A percentile compares a stretch with the other conserved stretches of the same genome.
phyloP scores from a whole-genome alignment of 2,113 vertebrate species.

The Telmatochromis sp. region DNA sequence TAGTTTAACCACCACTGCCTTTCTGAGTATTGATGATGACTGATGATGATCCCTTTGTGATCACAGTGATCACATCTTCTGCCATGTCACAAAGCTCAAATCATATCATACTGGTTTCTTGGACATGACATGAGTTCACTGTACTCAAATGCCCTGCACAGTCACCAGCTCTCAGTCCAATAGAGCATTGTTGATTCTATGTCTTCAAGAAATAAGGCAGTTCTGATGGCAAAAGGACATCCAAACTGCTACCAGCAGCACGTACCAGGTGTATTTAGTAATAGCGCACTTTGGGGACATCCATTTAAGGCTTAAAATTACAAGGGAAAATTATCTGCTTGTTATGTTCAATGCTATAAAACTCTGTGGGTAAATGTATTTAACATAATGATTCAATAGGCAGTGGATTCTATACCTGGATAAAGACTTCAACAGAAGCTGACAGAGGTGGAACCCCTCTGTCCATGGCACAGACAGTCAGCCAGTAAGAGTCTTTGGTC shows the following conservation, averaged over 20 bases:
- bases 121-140: background rate
- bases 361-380: background rate
- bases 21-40: background rate
- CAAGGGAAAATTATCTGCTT: background rate
- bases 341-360: background rate
- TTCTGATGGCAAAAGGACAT: rapidly evolving
- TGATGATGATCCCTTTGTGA: background rate
- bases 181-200: background rate
- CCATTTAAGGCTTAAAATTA: background rate
- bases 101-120: background rate
- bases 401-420: conserved; percentile 66
- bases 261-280: background rate
- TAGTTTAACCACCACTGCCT: background rate
- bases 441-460: conserved; percentile 83
- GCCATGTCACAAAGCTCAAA: background rate
- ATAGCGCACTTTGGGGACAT: background rate
- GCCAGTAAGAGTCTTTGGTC: conserved; percentile 87
- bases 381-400: background rate
- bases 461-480: conserved; percentile 87
- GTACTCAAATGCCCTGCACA: background rate
- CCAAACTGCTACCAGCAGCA: background rate
- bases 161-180: background rate
- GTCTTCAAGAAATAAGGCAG: background rate
- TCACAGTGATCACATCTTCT: background rate
- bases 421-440: conserved; percentile 86